phyloP scores from a whole-genome alignment of 1,140 invertebrate species.

The Tribolium madens region DNA sequence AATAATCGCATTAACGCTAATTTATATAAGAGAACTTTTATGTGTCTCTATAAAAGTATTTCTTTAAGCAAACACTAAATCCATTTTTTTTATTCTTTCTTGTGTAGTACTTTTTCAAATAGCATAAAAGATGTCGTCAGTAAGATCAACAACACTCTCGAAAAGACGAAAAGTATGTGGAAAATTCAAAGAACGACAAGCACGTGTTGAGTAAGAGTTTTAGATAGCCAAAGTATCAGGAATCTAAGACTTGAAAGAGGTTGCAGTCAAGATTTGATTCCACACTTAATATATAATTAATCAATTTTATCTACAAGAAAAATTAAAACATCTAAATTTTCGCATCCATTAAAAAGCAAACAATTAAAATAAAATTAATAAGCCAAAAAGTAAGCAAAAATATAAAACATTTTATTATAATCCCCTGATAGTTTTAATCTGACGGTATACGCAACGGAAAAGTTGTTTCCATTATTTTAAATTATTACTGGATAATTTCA shows the following conservation, averaged over 20 bases:
- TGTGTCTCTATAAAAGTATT: too few species aligned
- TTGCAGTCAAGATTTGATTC: background rate
- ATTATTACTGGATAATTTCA: constrained; percentile 22
- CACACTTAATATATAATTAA: background rate
- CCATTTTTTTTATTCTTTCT: too few species aligned
- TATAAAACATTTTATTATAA: background rate
- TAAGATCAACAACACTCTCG: background rate
- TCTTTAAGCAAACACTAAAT: too few species aligned
- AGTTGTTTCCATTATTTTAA: constrained; percentile 34
- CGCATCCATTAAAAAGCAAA: background rate
- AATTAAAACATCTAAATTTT: background rate
- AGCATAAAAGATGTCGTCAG: constrained; percentile 19
- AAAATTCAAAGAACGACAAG: constrained; percentile 55
- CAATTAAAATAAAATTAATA: background rate
- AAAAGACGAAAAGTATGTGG: too few species aligned
- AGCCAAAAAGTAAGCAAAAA: too few species aligned
- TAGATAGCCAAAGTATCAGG: constrained; percentile 54
- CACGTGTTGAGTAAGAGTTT: constrained; percentile 58
- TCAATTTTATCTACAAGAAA: background rate
- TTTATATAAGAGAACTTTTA: too few species aligned
- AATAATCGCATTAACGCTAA: too few species aligned
- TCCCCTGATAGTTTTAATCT: background rate
- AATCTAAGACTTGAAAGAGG: constrained; percentile 40
- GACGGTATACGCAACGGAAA: background rate
- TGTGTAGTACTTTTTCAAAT: background rate